Evolutionary conservation across 2,797 vertebrate genomes (phyloP), one percentile per base, ranked within the genome.

Genomic region (Sebastes elongatus): DNA sequence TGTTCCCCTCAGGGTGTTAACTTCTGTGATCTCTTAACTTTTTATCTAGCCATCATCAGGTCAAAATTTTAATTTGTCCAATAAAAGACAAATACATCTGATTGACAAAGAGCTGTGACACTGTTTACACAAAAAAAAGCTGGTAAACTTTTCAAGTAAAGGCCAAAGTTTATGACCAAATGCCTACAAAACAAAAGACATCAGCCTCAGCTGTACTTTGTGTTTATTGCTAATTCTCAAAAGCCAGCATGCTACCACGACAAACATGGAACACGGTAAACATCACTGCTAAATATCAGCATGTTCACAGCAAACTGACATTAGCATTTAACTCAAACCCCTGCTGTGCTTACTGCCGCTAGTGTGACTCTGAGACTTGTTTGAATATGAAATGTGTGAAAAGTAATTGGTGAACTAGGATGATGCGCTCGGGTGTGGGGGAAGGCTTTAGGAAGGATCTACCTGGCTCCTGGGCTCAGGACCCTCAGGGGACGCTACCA

Each of bases 401-500:
- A 25, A 66, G 72, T 56, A 25, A 62, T 32, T 52, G 22, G 16
- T 53, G 18, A 52, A 46, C 23, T 3, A 10, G 28, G 65, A 73
- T 62, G n/a, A 55, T 49, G n/a, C 16, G 32, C 62, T 69, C 20
- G 22, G 56, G 13, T n/a, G 25, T 7, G n/a, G 14, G 52, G 64
- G 57, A 78, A 62, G 33, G 32, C 55, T 83, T 74, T 33, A 61
- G 27, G 68, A 78, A 64, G 30, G 72, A 77, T 82, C 67, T 25
- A 20, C 23, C 65, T 35, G 77, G 53, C 74, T 74, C 32, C 28
- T 35, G n/a, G 23, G 49, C 61, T 68, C 65, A 1, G 9, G 30
- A 66, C 32, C 69, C 71, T 63, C 70, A n/a, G 52, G 76, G 83
- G 74, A 57, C 1, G 22, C 42, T 18, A 14, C 46, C 38, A 79